Base-by-base conservation (phyloP, 2,888 invertebrate genomes). In the Cephus pulcher region DNA sequence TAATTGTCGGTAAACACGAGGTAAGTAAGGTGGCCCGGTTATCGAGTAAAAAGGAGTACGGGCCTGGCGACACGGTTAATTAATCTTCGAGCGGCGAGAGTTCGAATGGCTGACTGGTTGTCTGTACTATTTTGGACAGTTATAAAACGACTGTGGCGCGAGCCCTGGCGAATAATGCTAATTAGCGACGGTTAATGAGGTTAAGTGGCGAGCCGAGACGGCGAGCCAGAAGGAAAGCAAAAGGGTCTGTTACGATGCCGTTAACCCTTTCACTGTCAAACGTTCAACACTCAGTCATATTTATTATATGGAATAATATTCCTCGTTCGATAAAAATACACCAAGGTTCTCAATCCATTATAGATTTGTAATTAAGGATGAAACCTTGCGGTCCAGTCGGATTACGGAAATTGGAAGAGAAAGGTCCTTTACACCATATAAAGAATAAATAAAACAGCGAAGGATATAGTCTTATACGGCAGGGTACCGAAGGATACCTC, bases 171-270 rank as follows among this genome's bases (percentile, higher is more conserved):
- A 78, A 81, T 37, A 78, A 81, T 69, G 78, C 78, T 82, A 83
- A 83, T 83, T 83, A 81, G 74, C 75, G 76, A 73, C 74, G 74
- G 75, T 69, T 78, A 71, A 76, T 68, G 74, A 77, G 79, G 80
- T 82, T 80, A 82, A 82, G 79, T 83, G 80, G 78, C 77, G 75
- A 71, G 34, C 56, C 56, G 56, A 23, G 23, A 56, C 56, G 56
- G 56, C 56, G 56, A 56, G 56, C 6, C 56, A 23, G 56, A 56
- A 56, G 56, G 56, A 56, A 56, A 56, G 56, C 56, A 56, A 56
- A 56, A 56, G 56, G 56, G 56, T 56, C 56, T 23, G 56, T 56
- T 56, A 56, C 56, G 56, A 56, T 56, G 56, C 56, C 56, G 56
- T 56, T 56, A 56, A 56, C 56, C 56, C 56, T 56, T 56, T 56